Percentiles rank a stretch among this genome's conserved stretches.
Conservation (phyloP, 2,888 invertebrate species). For the Drosophila fungiperda region DNA sequence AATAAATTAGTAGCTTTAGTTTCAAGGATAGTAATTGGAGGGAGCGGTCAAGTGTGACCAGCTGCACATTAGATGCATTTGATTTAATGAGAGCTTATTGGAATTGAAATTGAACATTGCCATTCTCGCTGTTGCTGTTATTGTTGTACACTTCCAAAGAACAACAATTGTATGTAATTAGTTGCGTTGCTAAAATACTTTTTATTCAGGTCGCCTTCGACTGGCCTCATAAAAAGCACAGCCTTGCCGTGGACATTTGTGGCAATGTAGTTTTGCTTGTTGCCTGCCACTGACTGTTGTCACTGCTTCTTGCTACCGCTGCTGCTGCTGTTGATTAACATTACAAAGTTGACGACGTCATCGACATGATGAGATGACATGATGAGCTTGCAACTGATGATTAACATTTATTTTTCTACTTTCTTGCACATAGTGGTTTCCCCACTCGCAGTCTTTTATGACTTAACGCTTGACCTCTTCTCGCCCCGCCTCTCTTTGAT, state of each 20-base stretch:
- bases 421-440: slow-evolving; percentile 34
- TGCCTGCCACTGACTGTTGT: slow-evolving; percentile 4
- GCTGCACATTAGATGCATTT: slow-evolving; percentile 10
- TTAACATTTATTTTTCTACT: slow-evolving; percentile 66
- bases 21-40: not conserved
- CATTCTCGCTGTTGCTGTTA: not conserved
- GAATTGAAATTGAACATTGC: slow-evolving; percentile 17
- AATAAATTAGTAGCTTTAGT: not conserved
- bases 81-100: slow-evolving; percentile 5
- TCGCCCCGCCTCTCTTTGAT: slow-evolving; percentile 74
- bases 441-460: slow-evolving; percentile 49
- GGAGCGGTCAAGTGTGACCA: slow-evolving; percentile 30
- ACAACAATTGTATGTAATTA: slow-evolving; percentile 74
- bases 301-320: slow-evolving; percentile 2
- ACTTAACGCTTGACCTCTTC: slow-evolving; percentile 78
- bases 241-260: slow-evolving; percentile 57
- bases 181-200: slow-evolving; percentile 72
- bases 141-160: slow-evolving; percentile 57
- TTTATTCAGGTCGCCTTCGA: slow-evolving; percentile 71
- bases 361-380: slow-evolving; percentile 32
- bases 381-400: slow-evolving; percentile 55
- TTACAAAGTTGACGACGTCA: slow-evolving; percentile 61
- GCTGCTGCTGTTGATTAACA: slow-evolving; percentile 46
- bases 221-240: slow-evolving; percentile 33
- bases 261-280: slow-evolving; percentile 53